Conservation (phyloP, 2,888 invertebrate species). For the Drosophila ezoana region DNA sequence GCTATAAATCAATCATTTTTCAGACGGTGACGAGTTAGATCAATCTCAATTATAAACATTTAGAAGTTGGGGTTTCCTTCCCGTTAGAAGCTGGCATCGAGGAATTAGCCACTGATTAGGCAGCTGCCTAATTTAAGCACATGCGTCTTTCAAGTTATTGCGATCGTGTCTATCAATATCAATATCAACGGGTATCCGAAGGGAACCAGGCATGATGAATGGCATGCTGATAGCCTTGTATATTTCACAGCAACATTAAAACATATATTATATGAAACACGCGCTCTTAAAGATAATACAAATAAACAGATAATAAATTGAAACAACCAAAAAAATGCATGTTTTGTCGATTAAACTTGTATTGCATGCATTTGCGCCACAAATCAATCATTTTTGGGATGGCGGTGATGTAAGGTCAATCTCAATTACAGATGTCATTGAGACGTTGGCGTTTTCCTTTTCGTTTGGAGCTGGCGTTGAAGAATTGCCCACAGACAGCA, state of each 20-base stretch:
- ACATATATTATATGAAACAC: neutral
- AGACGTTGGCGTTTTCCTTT: slow-evolving; percentile 19
- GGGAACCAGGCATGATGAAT: neutral
- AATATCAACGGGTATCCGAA: slow-evolving; percentile 45
- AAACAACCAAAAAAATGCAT: neutral
- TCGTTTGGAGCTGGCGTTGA: neutral
- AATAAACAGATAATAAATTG: neutral
- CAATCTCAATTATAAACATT: slow-evolving; percentile 56
- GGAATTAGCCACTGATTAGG: slow-evolving; percentile 28
- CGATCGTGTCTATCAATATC: slow-evolving; percentile 9
- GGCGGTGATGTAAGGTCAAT: slow-evolving; percentile 54
- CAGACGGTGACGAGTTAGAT: slow-evolving; percentile 39
- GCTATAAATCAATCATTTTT: slow-evolving; percentile 17
- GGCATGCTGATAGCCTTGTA: neutral
- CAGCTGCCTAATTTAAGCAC: slow-evolving; percentile 11
- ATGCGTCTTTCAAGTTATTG: slow-evolving; percentile 8
- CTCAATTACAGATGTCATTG: slow-evolving; percentile 50
- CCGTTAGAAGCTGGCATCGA: neutral
- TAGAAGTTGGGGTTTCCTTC: slow-evolving; percentile 20
- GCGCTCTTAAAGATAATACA: neutral
- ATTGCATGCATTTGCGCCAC: slow-evolving; percentile 1
- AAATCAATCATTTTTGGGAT: slow-evolving; percentile 22
- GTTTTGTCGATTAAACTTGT: too few relatives aligned
- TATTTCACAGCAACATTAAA: neutral
- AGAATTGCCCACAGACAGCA: slow-evolving; percentile 21